These are phyloP conservation scores for Penaeus vannamei DNA, from an alignment of 1,140 invertebrate genomes.

Conservation along the genomic window DNA sequence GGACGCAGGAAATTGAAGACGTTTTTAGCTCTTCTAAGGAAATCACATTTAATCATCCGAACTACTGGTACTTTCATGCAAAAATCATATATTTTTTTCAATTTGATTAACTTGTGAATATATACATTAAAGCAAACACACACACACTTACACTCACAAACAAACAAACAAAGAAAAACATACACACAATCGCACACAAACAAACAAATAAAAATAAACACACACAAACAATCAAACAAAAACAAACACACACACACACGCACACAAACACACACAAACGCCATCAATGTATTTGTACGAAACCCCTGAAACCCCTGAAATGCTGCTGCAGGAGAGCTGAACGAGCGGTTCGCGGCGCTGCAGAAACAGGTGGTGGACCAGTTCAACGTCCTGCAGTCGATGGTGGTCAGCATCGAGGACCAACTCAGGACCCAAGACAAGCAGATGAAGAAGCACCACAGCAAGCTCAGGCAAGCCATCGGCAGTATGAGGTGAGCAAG, in stretches of 20 bases:
- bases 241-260: background rate
- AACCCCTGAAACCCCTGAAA: no score
- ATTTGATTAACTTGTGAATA: background rate
- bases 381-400: conserved; percentile 70
- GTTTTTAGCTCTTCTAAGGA: no score
- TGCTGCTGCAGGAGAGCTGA: conserved; percentile 70
- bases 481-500: conserved; percentile 42
- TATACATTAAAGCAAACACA: background rate
- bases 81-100: no score
- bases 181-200: background rate
- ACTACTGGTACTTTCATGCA: no score
- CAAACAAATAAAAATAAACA: background rate
- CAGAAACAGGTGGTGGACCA: conserved; percentile 70
- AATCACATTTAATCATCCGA: no score
- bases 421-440: conserved; percentile 70
- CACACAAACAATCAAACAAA: no score
- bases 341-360: conserved; percentile 70
- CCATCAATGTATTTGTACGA: background rate
- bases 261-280: background rate
- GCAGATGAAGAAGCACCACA: conserved; percentile 68
- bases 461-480: conserved; percentile 50
- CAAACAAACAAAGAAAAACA: background rate
- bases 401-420: conserved; percentile 70
- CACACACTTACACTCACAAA: background rate
- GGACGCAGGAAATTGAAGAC: no score